These are phyloP conservation scores for Luidia sarsii DNA, from an alignment of 53 echinoderm and acorn worm genomes.

Conservation along the genomic window DNA sequence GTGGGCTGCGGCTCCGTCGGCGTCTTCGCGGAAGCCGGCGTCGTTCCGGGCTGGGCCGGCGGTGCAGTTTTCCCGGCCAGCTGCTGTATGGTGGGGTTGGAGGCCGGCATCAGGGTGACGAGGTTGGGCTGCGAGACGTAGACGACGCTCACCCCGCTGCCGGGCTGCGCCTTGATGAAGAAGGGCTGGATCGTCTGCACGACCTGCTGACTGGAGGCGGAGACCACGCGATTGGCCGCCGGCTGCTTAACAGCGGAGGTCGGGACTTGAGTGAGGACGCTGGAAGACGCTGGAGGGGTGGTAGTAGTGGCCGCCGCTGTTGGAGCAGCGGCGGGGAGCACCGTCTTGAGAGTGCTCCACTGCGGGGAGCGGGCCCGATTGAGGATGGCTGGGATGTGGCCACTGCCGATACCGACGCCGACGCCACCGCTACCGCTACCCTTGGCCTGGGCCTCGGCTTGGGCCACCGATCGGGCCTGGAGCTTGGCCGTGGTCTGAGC, in stretches of 20 bases:
- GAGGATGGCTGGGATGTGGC: slow-evolving; percentile 73
- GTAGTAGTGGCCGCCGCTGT: slow-evolving; percentile 50
- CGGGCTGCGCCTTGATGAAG: slow-evolving; percentile 88
- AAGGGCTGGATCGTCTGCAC: slow-evolving; percentile 84
- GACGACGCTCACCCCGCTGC: slow-evolving; percentile 70
- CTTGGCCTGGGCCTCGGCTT: slow-evolving; percentile 64
- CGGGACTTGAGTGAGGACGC: not conserved
- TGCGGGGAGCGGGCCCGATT: slow-evolving; percentile 70
- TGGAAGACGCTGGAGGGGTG: slow-evolving; percentile 1
- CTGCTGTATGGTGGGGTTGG: slow-evolving; percentile 22
- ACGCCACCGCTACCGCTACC: too few relatives aligned
- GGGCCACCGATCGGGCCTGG: slow-evolving; percentile 69
- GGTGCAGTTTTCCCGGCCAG: slow-evolving; percentile 37
- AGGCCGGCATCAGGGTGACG: slow-evolving; percentile 37
- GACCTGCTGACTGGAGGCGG: slow-evolving; percentile 65
- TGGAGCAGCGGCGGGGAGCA: slow-evolving; percentile 74
- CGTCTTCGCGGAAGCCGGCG: not conserved
- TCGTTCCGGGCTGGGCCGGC: slow-evolving; percentile 11
- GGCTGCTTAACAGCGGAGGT: too few relatives aligned
- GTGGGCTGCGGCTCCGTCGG: slow-evolving; percentile 10
- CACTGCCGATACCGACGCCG: too few relatives aligned
- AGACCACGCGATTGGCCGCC: slow-evolving; percentile 57
- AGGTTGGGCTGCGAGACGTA: slow-evolving; percentile 79
- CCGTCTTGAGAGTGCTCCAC: slow-evolving; percentile 85
- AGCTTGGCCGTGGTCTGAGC: slow-evolving; percentile 87